Evolutionary conservation across 2,797 vertebrate species (phyloP), one percentile per base, ranked within the genome.

Genomic region (Sebastes steindachneri): DNA sequence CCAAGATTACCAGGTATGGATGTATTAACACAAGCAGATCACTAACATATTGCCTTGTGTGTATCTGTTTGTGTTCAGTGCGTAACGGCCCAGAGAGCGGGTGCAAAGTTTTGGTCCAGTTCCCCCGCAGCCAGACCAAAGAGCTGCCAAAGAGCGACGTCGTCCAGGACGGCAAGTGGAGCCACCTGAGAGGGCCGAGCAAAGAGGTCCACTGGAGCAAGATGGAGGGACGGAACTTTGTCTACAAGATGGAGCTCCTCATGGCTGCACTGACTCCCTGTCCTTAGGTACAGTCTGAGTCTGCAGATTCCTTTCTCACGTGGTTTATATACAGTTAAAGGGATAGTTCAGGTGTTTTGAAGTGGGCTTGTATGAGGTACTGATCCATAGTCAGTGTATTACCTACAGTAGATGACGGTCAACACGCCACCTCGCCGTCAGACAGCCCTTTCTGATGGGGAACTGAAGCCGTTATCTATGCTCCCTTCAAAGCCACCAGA

Each of bases 211-310:
- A 98, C 88, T 99, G 99, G 99, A 98, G 95, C 92, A 97, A 96
- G 89, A 98, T 99, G 98, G 98, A 99, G 90, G 98, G 99, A 1
- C 96, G 97, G 2, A 99, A 99, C 93, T 99, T 99, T 35, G 97
- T 99, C 12, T 99, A 99, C 91, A 99, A 99, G 90, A 99, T 99
- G 97, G 98, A 99, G 91, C 97, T 99, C 12, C 96, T 99, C 19
- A 99, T 99, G 99, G 98, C 98, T 0, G 99, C 98, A 0, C 92
- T 99, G 6, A 99, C 97, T 1, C 97, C 97, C 0, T 98, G 97
- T 82, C 96, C 93, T 6, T 95, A 79, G 85, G 35, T 0, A 6
- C 10, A 5, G 7, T 17, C 35, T 48, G 45, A 2, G 31, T 1
- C 2, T 33, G 6, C 10, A 2, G 26, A 62, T 60, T 57, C 25